Base-by-base conservation (phyloP, 2,113 vertebrate species). In the Stegastes partitus region DNA sequence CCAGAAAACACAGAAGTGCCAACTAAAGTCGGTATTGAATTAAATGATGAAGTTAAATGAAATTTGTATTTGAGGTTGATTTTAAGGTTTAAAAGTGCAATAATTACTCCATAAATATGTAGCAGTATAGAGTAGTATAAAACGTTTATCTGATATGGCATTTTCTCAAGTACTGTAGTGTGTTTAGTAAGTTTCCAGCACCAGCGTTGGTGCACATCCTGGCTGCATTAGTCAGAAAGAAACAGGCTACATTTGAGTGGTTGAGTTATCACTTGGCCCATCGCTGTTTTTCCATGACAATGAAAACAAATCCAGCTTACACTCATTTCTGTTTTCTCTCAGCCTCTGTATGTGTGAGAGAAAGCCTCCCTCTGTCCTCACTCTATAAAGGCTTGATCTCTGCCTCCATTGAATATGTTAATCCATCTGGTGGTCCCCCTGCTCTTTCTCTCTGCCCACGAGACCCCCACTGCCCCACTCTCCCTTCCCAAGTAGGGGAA, bases 331-430 rank as follows among this genome's bases (percentile, higher is more conserved):
- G 84, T 87, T 89, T 82, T 91, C 86, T 88, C 85, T 88, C 82
- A 76, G 71, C 67, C 77, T 82, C 77, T 84, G 73, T 76, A 78
- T 85, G 87, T 82, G 84, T 83, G 83, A 87, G 79, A 88, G 82
- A 90, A 91, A 88, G 85, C 70, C 89, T 85, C 81, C 79, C 83
- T 91, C 88, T 91, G 88, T 89, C 91, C 88, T 90, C 84, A 83
- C 83, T 93, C 89, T 85, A 90, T 93, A 91, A 93, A 92, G 88
- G 82, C 89, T 92, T 94, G 92, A 94, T 95, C 93, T 94, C 90
- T 91, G 92, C 90, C 92, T 93, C 91, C 85, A 93, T 91, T 95
- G 92, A 94, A 95, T 94, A 94, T 94, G 94, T 93, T 95, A 94
- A 95, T 95, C 94, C 91, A 87, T 83, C 85, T 90, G 89, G 76